Evolutionary conservation across 2,888 invertebrate genomes (phyloP).

Genomic region (Alloplasta piceator): DNA sequence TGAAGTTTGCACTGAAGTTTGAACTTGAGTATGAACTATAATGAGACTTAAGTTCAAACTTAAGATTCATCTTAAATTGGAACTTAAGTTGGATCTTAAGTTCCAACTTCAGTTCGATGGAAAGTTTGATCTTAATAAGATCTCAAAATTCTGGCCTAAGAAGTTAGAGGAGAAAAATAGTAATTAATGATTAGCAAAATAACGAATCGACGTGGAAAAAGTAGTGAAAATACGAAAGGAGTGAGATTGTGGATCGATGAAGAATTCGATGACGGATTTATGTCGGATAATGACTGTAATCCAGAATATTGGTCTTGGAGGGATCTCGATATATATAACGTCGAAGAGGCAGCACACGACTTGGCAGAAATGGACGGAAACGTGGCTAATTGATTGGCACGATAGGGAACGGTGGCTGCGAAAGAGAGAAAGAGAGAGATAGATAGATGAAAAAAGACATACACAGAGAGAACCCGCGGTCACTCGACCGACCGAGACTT

Average conservation of each 20-base stretch:
- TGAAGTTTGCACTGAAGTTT: too few relatives aligned
- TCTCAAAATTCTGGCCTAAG: too few relatives aligned
- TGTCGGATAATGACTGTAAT: conserved; percentile 68
- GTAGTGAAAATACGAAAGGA: conserved; percentile 10
- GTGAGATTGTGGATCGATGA: conserved; percentile 58
- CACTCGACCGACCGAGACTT: conserved; percentile 46
- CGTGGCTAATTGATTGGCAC: conserved; percentile 65
- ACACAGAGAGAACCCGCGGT: conserved; percentile 31
- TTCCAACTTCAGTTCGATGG: too few relatives aligned
- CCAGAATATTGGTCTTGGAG: conserved; percentile 55
- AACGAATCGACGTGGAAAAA: conserved; percentile 6
- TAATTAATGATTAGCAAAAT: conserved; percentile 3
- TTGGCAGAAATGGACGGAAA: conserved; percentile 60
- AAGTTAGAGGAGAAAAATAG: not conserved
- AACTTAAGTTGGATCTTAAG: too few relatives aligned
- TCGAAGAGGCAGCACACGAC: conserved; percentile 52
- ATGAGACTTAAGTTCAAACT: too few relatives aligned
- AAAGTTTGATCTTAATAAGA: too few relatives aligned
- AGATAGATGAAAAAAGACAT: conserved; percentile 20
- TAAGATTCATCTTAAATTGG: too few relatives aligned
- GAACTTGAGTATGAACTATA: too few relatives aligned
- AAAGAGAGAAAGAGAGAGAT: conserved; percentile 24
- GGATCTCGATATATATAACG: conserved; percentile 8
- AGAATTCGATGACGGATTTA: conserved; percentile 67
- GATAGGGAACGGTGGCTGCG: conserved; percentile 58